Conservation (phyloP, 2,888 invertebrate genomes). For the Halictus ligatus region DNA sequence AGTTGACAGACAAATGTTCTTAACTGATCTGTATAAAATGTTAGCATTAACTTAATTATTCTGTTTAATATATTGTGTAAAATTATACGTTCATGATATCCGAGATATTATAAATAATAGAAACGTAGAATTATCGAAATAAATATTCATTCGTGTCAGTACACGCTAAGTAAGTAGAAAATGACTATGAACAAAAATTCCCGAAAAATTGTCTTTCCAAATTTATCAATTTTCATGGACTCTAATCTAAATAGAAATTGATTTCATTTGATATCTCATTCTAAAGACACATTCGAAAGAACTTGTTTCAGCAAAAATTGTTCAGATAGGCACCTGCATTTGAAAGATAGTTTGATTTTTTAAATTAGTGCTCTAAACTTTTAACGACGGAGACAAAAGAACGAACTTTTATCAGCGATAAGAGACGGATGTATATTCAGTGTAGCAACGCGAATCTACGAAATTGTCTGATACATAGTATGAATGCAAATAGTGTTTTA, state of each 20-base stretch:
- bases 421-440: not conserved
- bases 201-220: not conserved
- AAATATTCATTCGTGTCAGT: not conserved
- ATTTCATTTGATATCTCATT: not conserved
- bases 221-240: not conserved
- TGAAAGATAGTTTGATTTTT: not conserved
- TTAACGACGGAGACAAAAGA: not conserved
- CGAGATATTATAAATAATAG: not conserved
- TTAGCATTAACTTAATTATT: not conserved
- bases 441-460: not conserved
- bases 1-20: not conserved
- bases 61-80: too few relatives aligned
- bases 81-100: not conserved
- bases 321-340: not conserved
- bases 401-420: not conserved
- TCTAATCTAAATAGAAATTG: not conserved
- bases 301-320: not conserved
- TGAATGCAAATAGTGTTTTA: not conserved
- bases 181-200: not conserved
- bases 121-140: not conserved
- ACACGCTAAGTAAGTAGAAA: not conserved
- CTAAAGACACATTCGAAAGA: not conserved
- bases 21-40: not conserved
- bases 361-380: not conserved
- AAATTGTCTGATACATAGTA: not conserved